Percentiles rank a stretch among this genome's conserved stretches.
These are phyloP conservation scores for Gambusia yucatana DNA, from an alignment of 2,797 vertebrate species.

Conservation along the genomic window DNA sequence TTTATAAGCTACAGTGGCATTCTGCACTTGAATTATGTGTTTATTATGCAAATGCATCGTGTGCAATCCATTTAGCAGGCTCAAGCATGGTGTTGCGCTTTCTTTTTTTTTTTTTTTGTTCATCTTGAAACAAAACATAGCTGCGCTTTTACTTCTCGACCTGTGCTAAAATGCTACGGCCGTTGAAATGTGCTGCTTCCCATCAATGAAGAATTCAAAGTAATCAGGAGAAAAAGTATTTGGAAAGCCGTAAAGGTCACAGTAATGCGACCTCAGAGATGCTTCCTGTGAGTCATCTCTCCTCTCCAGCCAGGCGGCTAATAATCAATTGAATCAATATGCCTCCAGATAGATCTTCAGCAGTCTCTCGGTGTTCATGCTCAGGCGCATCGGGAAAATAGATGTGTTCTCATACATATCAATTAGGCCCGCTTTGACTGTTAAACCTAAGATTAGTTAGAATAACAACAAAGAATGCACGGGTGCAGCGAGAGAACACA, in stretches of 20 bases:
- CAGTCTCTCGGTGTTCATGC: conserved; percentile 33
- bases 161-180: conserved; percentile 7
- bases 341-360: conserved; percentile 23
- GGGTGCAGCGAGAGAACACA: conserved; percentile 36
- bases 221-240: conserved; percentile 53
- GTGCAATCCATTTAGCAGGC: conserved; percentile 20
- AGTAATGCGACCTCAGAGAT: conserved; percentile 61
- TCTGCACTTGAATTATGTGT: conserved; percentile 30
- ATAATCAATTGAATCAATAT: conserved; percentile 75
- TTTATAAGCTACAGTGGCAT: conserved; percentile 46
- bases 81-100: not conserved
- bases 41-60: conserved; percentile 36
- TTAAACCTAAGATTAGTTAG: conserved; percentile 51
- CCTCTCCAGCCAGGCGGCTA: conserved; percentile 52
- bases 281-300: conserved; percentile 59
- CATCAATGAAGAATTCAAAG: conserved; percentile 25
- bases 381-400: conserved; percentile 26
- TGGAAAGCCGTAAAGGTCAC: conserved; percentile 75
- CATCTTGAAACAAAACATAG: conserved; percentile 13
- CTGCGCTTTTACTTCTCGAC: conserved; percentile 3
- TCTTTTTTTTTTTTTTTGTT: no score
- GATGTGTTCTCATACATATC: conserved; percentile 22
- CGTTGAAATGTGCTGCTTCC: conserved; percentile 22
- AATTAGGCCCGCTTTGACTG: conserved; percentile 43
- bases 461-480: conserved; percentile 36